These are phyloP conservation scores for Ageneiosus marmoratus DNA, from an alignment of 2,113 vertebrate genomes.

Conservation along the genomic window DNA sequence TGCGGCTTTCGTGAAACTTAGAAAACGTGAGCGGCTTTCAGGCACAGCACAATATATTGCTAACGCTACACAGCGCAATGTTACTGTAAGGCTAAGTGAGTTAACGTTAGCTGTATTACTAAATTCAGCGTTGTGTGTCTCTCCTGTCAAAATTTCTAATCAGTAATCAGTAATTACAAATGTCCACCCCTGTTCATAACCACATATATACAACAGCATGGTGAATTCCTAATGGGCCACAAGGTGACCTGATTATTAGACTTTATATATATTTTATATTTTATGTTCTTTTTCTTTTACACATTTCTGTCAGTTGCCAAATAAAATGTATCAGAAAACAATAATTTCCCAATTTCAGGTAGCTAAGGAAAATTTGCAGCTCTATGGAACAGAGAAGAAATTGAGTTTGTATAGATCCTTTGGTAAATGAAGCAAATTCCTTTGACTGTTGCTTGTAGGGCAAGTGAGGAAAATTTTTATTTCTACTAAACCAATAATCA, in stretches of 20 bases:
- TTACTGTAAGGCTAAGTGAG: too few relatives aligned
- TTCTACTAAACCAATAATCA: conserved; percentile 40
- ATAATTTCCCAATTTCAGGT: conserved; percentile 37
- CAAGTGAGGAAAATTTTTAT: conserved; percentile 52
- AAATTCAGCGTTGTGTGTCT: too few relatives aligned
- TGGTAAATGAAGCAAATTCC: conserved; percentile 46
- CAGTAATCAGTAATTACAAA: too few relatives aligned
- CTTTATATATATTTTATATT: neutral
- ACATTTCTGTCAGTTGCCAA: neutral
- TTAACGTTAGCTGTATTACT: too few relatives aligned
- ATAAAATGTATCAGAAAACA: conserved; percentile 34
- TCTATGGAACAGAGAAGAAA: conserved; percentile 17
- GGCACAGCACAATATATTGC: too few relatives aligned
- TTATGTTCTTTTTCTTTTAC: neutral
- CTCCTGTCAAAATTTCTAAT: too few relatives aligned
- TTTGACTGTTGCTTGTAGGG: conserved; percentile 47
- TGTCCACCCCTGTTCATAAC: too few relatives aligned
- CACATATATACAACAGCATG: neutral
- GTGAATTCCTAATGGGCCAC: neutral
- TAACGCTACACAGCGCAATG: too few relatives aligned
- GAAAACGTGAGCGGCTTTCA: too few relatives aligned
- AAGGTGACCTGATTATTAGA: too few relatives aligned
- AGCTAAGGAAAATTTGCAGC: conserved; percentile 20
- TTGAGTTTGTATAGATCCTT: conserved; percentile 47
- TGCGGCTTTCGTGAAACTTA: too few relatives aligned